A percentile compares a stretch with the other conserved stretches of the same genome.
Evolutionary conservation across 37 sponge, comb jelly and placozoan species (phyloP).

Genomic region (Oscarella lobularis): DNA sequence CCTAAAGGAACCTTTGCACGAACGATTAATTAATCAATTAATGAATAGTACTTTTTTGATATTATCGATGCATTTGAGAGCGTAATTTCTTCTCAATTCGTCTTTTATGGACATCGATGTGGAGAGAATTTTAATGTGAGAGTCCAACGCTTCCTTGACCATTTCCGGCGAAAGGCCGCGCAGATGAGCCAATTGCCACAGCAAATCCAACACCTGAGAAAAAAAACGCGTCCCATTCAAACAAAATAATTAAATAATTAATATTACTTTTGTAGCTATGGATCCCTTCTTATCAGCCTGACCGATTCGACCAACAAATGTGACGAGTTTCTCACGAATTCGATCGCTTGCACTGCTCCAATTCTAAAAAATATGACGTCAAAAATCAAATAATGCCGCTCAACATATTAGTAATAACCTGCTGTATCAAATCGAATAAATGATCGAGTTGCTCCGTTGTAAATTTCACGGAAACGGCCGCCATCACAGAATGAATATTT

Average conservation of each 20-base stretch:
- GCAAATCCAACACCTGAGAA: conserved; percentile 60
- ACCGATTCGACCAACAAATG: conserved; percentile 69
- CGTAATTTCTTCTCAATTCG: conserved; percentile 43
- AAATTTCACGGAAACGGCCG: conserved; percentile 64
- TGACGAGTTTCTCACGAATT: conserved; percentile 53
- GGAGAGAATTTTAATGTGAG: conserved; percentile 57
- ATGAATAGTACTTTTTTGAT: conserved; percentile 40
- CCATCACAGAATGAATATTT: conserved; percentile 67
- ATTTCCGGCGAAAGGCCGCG: conserved; percentile 60
- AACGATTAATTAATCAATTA: background rate
- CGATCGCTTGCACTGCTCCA: conserved; percentile 69
- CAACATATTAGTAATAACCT: conserved; percentile 16
- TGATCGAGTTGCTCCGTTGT: conserved; percentile 56
- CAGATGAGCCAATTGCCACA: conserved; percentile 70
- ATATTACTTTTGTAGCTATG: conserved; percentile 60
- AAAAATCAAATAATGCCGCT: background rate
- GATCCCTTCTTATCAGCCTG: conserved; percentile 68
- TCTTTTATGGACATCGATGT: conserved; percentile 66
- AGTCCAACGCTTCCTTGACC: conserved; percentile 68
- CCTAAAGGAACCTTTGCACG: background rate
- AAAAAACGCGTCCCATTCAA: background rate
- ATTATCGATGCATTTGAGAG: conserved; percentile 63
- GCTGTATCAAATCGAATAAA: conserved; percentile 59
- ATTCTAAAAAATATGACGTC: conserved; percentile 26
- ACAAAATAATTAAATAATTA: background rate